Conservation (phyloP, 2,888 invertebrate genomes). For the Dermolepida albohirtum region DNA sequence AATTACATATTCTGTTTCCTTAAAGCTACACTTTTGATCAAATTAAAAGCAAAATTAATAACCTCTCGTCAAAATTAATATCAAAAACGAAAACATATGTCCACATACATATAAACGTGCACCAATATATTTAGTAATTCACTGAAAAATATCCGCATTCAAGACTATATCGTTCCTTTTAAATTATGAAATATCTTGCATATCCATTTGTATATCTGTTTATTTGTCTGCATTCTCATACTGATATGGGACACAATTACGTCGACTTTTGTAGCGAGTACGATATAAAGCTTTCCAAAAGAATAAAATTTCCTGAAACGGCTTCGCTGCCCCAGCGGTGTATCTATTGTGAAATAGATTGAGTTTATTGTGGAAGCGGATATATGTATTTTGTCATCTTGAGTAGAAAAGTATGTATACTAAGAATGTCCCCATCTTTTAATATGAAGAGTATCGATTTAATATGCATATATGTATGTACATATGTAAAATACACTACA, state of each 20-base stretch:
- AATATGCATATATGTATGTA: too few species aligned
- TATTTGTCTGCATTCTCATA: constrained; percentile 18
- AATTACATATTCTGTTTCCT: too few species aligned
- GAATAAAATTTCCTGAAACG: constrained; percentile 20
- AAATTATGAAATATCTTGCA: constrained; percentile 9
- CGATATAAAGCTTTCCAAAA: constrained; percentile 16
- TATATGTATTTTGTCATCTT: constrained; percentile 8
- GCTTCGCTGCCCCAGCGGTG: background rate
- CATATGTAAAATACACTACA: too few species aligned
- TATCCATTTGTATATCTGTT: background rate
- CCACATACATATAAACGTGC: too few species aligned
- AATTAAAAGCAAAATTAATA: too few species aligned
- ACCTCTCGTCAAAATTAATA: too few species aligned
- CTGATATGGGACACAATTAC: constrained; percentile 22
- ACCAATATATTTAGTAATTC: too few species aligned
- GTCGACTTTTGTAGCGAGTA: constrained; percentile 6
- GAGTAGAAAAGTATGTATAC: background rate
- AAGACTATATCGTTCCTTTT: constrained; percentile 1
- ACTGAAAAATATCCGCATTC: background rate
- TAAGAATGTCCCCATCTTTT: background rate
- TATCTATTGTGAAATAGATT: constrained; percentile 15
- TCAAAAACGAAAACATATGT: too few species aligned
- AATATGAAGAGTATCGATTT: constrained; percentile 1
- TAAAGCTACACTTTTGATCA: too few species aligned
- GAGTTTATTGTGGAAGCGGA: constrained; percentile 11